Base-by-base conservation (phyloP, 2,888 invertebrate species). In the Ophioninae sp. region DNA sequence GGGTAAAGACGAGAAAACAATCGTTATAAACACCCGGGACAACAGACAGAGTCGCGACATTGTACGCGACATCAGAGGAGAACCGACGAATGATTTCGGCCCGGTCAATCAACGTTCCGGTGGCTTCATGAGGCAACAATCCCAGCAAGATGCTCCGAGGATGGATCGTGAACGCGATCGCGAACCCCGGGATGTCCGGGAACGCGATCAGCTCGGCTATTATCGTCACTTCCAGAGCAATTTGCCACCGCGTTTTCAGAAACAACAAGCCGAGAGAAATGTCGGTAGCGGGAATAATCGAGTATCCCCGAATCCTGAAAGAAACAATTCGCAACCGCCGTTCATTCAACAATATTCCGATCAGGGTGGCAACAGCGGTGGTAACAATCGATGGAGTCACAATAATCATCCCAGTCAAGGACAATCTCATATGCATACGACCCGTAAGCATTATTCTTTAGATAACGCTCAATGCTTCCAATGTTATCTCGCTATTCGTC, bases 211-310 rank as follows among this genome's bases (percentile, higher is more conserved):
- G 58, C 94, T 95, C 1, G 94, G 94, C 41, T 97, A 96, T 91
- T 96, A 96, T 8, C 95, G 96, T 88, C 95, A 95, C 86, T 97
- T 97, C 93, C 97, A 97, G 92, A 96, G 95, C 73, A 96, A 97
- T 93, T 94, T 98, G 90, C 98, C 98, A 76, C 98, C 98, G 20
- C 94, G 98, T 81, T 97, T 97, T 93, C 95, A 96, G 89, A 96
- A 96, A 89, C 96, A 97, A 89, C 96, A 95, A 95, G 86, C 95
- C 93, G 84, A 91, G 93, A 79, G 87, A 56, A 79, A 75, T 22
- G 84, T 77, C 61, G 73, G 65, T 59, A 65, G 64, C n/a, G 81
- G 78, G 22, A 90, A 90, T 77, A 92, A 88, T 79, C 88, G 93
- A 23, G 89, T 91, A 64, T 92, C 92, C 23, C 92, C 93, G 2